A percentile compares a stretch with the other conserved stretches of the same genome.
These are phyloP conservation scores for Troides aeacus DNA, from an alignment of 2,888 invertebrate genomes.

Conservation along the genomic window DNA sequence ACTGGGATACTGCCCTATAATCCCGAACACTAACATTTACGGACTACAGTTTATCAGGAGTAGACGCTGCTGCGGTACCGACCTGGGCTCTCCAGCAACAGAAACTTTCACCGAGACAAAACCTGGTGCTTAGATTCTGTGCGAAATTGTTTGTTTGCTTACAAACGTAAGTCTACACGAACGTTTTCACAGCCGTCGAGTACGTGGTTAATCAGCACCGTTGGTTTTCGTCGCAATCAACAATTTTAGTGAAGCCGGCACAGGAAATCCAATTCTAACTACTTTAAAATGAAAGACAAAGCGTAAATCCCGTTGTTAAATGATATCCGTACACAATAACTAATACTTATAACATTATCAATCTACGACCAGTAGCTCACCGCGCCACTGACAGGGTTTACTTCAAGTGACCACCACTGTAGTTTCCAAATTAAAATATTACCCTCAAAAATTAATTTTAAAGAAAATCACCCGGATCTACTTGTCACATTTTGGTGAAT, in stretches of 20 bases:
- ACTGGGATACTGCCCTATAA: too few species aligned
- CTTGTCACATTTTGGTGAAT: too few species aligned
- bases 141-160: background rate
- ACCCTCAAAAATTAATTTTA: too few species aligned
- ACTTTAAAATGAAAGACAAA: background rate
- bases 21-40: too few species aligned
- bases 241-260: background rate
- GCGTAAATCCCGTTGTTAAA: background rate
- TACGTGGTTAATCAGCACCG: constrained; percentile 1
- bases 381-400: too few species aligned
- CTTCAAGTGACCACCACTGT: too few species aligned
- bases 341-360: background rate
- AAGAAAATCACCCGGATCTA: too few species aligned
- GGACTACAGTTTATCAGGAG: too few species aligned
- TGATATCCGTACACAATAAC: background rate
- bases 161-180: background rate
- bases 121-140: background rate
- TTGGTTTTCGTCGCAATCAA: background rate
- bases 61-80: too few species aligned
- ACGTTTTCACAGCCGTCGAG: background rate
- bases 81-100: too few species aligned
- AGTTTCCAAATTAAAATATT: too few species aligned
- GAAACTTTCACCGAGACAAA: background rate
- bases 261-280: background rate
- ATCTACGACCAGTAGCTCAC: background rate